Conservation (phyloP, 2,113 vertebrate genomes). For the Coryphaenoides rupestris region DNA sequence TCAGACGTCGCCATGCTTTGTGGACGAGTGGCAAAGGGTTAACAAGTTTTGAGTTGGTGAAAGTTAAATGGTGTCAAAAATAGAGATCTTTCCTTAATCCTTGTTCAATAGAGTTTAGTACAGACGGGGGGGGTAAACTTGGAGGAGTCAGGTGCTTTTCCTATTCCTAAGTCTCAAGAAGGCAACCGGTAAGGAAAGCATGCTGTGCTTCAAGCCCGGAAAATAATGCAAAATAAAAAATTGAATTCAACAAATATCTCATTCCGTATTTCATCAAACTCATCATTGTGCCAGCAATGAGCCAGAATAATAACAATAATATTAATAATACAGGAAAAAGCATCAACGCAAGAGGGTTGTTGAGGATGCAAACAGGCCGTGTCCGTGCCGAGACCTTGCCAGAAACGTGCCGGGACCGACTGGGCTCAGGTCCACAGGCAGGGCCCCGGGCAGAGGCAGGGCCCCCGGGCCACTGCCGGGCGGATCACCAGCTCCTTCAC, state of each 20-base stretch:
- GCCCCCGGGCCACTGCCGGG: conserved; percentile 48
- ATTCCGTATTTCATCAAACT: neutral
- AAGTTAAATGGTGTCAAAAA: too few species aligned
- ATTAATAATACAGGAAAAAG: too few species aligned
- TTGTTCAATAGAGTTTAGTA: neutral
- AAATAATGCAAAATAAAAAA: neutral
- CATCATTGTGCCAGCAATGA: neutral
- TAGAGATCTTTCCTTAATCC: too few species aligned
- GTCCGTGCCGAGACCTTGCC: neutral
- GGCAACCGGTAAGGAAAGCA: conserved; percentile 16
- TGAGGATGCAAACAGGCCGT: neutral
- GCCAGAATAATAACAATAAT: neutral
- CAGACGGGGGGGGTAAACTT: conserved; percentile 40
- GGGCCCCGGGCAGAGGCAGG: conserved; percentile 69
- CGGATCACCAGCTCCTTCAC: conserved; percentile 66
- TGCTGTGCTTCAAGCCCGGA: neutral
- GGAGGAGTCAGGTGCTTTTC: conserved; percentile 2
- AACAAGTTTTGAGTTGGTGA: too few species aligned
- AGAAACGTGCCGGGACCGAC: too few species aligned
- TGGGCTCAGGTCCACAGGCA: conserved; percentile 69
- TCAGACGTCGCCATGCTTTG: conserved; percentile 12
- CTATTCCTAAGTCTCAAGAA: conserved; percentile 6
- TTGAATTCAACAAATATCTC: too few species aligned
- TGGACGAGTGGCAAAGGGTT: too few species aligned
- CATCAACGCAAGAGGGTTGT: neutral